Evolutionary conservation across 1,140 invertebrate species (phyloP).

Genomic region (Drosophila tristis): DNA sequence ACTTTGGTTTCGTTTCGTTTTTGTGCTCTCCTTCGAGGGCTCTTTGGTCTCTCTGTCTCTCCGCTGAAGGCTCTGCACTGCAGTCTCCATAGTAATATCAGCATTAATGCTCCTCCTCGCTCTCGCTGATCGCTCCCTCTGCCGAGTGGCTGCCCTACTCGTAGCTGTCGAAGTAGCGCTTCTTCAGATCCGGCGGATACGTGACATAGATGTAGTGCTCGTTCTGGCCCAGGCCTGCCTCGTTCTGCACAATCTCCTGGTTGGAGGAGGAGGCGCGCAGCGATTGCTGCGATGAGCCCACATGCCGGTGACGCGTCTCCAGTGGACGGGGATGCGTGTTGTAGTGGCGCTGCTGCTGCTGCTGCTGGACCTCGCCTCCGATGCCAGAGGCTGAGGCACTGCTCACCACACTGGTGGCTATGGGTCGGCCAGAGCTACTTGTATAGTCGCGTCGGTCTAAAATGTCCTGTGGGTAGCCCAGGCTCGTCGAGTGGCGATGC

Average conservation of each 20-base stretch:
- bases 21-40: conserved; percentile 28
- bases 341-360: conserved; percentile 55
- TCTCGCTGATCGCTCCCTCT: neutral
- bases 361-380: conserved; percentile 7
- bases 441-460: conserved; percentile 84
- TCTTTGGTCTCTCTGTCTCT: conserved; percentile 52
- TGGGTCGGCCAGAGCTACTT: conserved; percentile 68
- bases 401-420: conserved; percentile 62
- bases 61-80: conserved; percentile 8
- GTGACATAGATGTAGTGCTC: conserved; percentile 94
- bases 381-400: conserved; percentile 29
- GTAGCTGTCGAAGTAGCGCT: conserved; percentile 92
- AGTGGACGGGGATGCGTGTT: conserved; percentile 78
- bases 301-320: conserved; percentile 76
- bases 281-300: conserved; percentile 78
- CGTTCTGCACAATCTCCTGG: conserved; percentile 80
- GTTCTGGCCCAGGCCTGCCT: conserved; percentile 84
- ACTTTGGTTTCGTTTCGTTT: conserved; percentile 27
- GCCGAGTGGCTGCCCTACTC: conserved; percentile 50
- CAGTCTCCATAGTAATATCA: conserved; percentile 25
- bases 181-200: conserved; percentile 92
- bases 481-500: conserved; percentile 75
- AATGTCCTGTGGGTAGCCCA: conserved; percentile 84
- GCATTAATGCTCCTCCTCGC: neutral
- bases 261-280: conserved; percentile 74